Evolutionary conservation across 2,113 vertebrate species (phyloP).

Genomic region (Notarius lentiginosus): DNA sequence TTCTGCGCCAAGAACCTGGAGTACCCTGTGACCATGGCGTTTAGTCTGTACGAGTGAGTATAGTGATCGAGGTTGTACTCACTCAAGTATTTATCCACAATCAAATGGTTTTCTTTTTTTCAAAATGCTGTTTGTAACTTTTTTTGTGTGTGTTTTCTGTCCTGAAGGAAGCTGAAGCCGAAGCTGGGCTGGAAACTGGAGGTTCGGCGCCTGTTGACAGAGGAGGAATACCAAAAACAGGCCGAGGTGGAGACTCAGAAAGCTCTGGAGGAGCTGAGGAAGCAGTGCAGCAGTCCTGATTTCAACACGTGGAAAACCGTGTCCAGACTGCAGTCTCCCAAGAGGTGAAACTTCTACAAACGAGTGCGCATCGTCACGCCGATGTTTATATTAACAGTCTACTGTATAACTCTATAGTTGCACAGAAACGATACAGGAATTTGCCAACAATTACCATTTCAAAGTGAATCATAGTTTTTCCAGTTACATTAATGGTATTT

Average conservation of each 20-base stretch:
- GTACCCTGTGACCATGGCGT: conserved; percentile 71
- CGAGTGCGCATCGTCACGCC: not conserved
- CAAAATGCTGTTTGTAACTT: not conserved
- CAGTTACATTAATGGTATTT: too few species aligned
- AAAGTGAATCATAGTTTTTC: too few species aligned
- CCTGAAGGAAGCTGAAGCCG: conserved; percentile 73
- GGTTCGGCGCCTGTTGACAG: conserved; percentile 83
- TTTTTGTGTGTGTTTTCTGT: not conserved
- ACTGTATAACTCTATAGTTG: too few species aligned
- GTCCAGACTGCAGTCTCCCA: conserved; percentile 88
- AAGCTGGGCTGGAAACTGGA: conserved; percentile 64
- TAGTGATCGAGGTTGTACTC: not conserved
- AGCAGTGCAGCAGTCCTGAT: conserved; percentile 83
- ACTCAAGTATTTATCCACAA: too few species aligned
- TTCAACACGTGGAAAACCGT: conserved; percentile 84
- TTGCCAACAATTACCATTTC: not conserved
- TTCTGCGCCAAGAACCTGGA: conserved; percentile 86
- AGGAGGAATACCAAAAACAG: conserved; percentile 87
- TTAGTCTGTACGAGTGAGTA: conserved; percentile 63
- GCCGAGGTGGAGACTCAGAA: conserved; percentile 83
- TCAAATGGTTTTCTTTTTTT: not conserved
- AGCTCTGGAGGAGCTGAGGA: conserved; percentile 84
- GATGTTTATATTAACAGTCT: too few species aligned
- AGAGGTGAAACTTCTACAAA: conserved; percentile 74
- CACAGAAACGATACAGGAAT: not conserved